A percentile compares a stretch with the other conserved stretches of the same genome.
Evolutionary conservation across 2,113 vertebrate species (phyloP).

Genomic region (Dinomys branickii): DNA sequence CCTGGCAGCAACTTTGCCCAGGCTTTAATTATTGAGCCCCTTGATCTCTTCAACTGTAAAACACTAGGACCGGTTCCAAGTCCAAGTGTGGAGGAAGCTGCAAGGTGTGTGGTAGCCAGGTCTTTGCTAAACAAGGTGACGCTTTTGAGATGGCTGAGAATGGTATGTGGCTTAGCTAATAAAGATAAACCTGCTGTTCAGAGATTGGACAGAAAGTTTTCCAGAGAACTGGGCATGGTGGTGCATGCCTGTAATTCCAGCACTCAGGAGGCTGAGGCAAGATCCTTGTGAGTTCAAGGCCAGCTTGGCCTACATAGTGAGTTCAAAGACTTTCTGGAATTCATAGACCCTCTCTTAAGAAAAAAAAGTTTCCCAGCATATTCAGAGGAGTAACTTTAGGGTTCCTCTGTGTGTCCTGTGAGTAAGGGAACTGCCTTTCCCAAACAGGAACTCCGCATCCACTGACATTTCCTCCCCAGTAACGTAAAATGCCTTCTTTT

Average conservation of each 20-base stretch:
- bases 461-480: not conserved
- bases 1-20: not conserved
- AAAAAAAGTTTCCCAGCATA: not conserved
- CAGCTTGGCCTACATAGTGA: not conserved
- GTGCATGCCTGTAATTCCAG: not conserved
- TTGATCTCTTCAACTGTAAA: slow-evolving; percentile 6
- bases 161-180: not conserved
- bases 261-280: not conserved
- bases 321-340: not conserved
- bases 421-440: not conserved
- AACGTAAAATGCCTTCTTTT: not conserved
- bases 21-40: not conserved
- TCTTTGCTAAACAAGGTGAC: not conserved
- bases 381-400: not conserved
- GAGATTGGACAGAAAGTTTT: not conserved
- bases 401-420: not conserved
- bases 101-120: not conserved
- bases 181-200: not conserved
- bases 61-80: not conserved
- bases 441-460: not conserved
- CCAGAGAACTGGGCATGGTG: not conserved
- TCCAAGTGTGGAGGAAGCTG: not conserved
- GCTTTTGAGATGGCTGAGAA: not conserved
- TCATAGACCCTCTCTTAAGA: not conserved
- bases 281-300: not conserved